Base-by-base conservation (phyloP, 2,797 vertebrate genomes). In the Menidia menidia region DNA sequence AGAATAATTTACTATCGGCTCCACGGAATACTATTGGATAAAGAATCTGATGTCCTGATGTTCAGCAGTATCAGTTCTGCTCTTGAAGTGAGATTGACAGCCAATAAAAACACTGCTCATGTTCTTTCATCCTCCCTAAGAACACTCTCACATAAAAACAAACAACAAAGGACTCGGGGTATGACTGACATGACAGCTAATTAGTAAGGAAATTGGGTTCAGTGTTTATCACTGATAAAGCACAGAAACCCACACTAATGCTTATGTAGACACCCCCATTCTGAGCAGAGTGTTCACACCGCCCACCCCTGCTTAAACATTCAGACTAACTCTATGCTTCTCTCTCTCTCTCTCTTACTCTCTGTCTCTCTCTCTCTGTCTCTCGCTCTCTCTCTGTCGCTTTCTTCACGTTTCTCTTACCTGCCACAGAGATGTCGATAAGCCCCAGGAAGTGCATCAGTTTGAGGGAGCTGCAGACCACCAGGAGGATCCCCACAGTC, bases 391-490 rank as follows among this genome's bases (percentile, higher is more conserved):
- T 67, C 42, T 43, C 47, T 67, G 39, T 43, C 39, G 42, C 68
- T 77, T 63, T 18, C 60, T 77, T 59, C 73, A 73, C 53, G 31
- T 73, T 74, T 68, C 52, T 82, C 92, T 94, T 94, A 95, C 94
- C 94, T 94, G 81, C 66, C 60, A 75, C 57, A 18, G 93, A 86
- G 78, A 95, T 75, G 88, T 95, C 94, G 89, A 95, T 95, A 77
- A 95, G 93, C 87, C 95, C 95, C 86, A 95, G 91, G 92, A 96
- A 95, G 89, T 96, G 95, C 93, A 96, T 92, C 85, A 96, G 92
- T 93, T 96, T 95, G 65, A 94, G 87, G 72, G 93, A 94, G 87
- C 93, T 95, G 89, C 92, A 95, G 87, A 96, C 89, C 80, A 96
- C 91, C 85, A 96, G 89, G 57, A 96, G 93, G 84, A 96, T 93